phyloP scores from a whole-genome alignment of 2,888 invertebrate genomes.

The Xylota sylvarum region DNA sequence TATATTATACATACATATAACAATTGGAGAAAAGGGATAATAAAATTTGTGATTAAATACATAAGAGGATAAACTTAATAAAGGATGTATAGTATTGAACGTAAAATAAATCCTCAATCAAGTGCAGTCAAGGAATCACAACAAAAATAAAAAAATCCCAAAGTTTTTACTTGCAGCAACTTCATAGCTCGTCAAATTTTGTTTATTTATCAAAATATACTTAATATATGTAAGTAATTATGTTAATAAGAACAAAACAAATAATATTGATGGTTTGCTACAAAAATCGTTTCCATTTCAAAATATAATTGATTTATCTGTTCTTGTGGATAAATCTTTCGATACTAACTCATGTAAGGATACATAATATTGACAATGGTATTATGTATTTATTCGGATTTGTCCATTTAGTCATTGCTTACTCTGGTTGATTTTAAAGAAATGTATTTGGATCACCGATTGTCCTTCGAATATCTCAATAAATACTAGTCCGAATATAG shows the following conservation, averaged over 20 bases:
- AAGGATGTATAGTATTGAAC: constrained; percentile 9
- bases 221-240: constrained; percentile 40
- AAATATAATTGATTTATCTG: constrained; percentile 51
- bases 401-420: constrained; percentile 67
- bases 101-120: constrained; percentile 37
- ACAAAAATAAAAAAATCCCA: constrained; percentile 45
- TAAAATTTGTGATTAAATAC: neutral
- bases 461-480: too few relatives aligned
- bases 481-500: too few relatives aligned
- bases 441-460: neutral
- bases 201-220: constrained; percentile 70
- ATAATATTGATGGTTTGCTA: constrained; percentile 70
- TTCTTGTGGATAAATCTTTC: constrained; percentile 25
- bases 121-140: constrained; percentile 63
- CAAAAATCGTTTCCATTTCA: constrained; percentile 78
- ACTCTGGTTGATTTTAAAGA: neutral
- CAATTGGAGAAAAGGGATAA: neutral
- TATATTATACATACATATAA: neutral
- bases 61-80: constrained; percentile 1
- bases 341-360: constrained; percentile 10
- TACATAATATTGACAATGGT: neutral
- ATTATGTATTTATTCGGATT: constrained; percentile 29
- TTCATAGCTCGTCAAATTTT: constrained; percentile 84
- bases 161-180: constrained; percentile 83
- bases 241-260: constrained; percentile 39